A percentile compares a stretch with the other conserved stretches of the same genome.
phyloP scores from a whole-genome alignment of 2,113 vertebrate species.

The Apteryx owenii region DNA sequence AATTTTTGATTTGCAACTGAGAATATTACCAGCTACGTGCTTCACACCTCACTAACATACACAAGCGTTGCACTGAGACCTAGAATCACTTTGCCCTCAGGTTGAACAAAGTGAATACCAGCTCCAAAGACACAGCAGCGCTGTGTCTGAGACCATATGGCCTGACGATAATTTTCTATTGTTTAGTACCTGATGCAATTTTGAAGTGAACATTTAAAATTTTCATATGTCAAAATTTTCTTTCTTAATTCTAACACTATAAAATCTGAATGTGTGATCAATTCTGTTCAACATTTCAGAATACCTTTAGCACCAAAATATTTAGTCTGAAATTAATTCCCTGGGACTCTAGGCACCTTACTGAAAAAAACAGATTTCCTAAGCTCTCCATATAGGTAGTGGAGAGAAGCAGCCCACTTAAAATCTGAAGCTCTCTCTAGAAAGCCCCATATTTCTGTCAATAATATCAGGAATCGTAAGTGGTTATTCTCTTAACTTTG shows the following conservation, averaged over 20 bases:
- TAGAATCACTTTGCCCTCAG: background rate
- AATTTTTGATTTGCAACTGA: background rate
- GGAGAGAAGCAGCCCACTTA: background rate
- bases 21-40: background rate
- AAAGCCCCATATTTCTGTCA: background rate
- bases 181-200: background rate
- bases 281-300: background rate
- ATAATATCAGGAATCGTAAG: background rate
- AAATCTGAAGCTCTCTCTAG: background rate
- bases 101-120: background rate
- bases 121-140: background rate
- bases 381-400: background rate
- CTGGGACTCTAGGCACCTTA: background rate
- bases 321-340: background rate
- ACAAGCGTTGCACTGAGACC: background rate
- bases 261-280: background rate
- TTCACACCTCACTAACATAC: background rate
- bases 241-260: background rate
- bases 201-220: background rate
- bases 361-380: background rate
- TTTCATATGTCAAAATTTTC: background rate
- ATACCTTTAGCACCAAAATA: background rate
- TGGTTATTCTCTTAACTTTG: background rate
- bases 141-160: background rate
- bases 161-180: background rate